Evolutionary conservation across 2,797 vertebrate species (phyloP).

Genomic region (Catostomus latipinnis): DNA sequence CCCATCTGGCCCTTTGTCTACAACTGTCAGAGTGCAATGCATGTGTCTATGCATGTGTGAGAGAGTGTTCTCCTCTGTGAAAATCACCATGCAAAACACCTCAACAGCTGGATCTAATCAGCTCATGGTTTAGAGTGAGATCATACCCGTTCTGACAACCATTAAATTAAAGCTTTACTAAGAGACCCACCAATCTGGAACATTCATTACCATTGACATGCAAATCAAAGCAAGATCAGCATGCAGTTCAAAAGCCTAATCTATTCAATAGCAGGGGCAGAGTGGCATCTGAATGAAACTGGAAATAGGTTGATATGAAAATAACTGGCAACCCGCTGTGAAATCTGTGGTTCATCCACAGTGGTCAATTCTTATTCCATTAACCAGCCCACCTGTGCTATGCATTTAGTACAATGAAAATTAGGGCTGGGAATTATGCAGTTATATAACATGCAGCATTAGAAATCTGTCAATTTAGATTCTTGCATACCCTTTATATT

Average conservation of each 20-base stretch:
- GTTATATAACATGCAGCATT: not conserved
- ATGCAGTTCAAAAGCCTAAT: not conserved
- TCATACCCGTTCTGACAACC: slow-evolving; percentile 33
- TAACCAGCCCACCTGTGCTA: too few species aligned
- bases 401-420: not conserved
- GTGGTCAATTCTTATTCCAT: not conserved
- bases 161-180: slow-evolving; percentile 24
- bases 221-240: slow-evolving; percentile 16
- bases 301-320: not conserved
- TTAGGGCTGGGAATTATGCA: not conserved
- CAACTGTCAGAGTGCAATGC: slow-evolving; percentile 42
- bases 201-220: slow-evolving; percentile 20
- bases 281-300: not conserved
- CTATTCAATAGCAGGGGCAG: not conserved
- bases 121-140: slow-evolving; percentile 12
- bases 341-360: not conserved
- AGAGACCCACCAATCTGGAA: slow-evolving; percentile 20
- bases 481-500: too few species aligned
- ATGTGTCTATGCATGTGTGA: slow-evolving; percentile 12
- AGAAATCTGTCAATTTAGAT: too few species aligned
- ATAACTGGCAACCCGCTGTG: not conserved
- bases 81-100: slow-evolving; percentile 61
- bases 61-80: slow-evolving; percentile 58
- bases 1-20: slow-evolving; percentile 70
- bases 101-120: slow-evolving; percentile 17